Base-by-base conservation (phyloP, 2,888 invertebrate species). In the Drosophila mettleri region DNA sequence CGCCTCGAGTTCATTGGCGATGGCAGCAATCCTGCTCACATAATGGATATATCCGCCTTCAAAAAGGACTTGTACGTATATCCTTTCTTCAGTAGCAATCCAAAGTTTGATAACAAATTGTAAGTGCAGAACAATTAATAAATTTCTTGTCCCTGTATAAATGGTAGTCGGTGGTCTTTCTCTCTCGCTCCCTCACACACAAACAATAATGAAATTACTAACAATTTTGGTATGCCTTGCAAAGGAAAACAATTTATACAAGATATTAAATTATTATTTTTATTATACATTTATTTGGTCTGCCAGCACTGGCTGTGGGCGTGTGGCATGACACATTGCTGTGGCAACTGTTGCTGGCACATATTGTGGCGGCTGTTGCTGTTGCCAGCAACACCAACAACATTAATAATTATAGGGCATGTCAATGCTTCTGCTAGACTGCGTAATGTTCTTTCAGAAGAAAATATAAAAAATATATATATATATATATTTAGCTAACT, bases 321-420 rank as follows among this genome's bases (percentile, higher is more conserved):
- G 39, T 45, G 45, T 29, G 48, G 54, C 57, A 41, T 46, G 39
- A 31, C 27, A 36, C 14, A 57, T 73, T 66, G 66, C 78, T 52
- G 69, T 20, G 64, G 83, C 70, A 83, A 81, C 81, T 86, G 86
- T 86, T 82, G 80, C 74, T 82, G 86, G 52, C 86, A 73, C 70
- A 79, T 70, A 80, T 76, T 83, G 80, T 52, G 69, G 64, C 80
- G 52, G 74, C 58, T 68, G 66, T 68, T 69, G 52, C 46, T 38
- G n/a, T n/a, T 36, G 54, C 52, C 10, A 38, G 2, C 58, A 34
- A 12, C 51, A 38, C 7, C 58, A 48, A 48, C 36, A 41, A 46
- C 36, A 18, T 20, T 45, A 69, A 49, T 55, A 64, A 65, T 69
- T 58, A 43, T 62, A 36, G 14, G 16, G n/a, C 7, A 12, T 31